Percentiles rank a stretch among this genome's conserved stretches.
Evolutionary conservation across 2,113 vertebrate species (phyloP).

Genomic region (Elaphurus davidianus): DNA sequence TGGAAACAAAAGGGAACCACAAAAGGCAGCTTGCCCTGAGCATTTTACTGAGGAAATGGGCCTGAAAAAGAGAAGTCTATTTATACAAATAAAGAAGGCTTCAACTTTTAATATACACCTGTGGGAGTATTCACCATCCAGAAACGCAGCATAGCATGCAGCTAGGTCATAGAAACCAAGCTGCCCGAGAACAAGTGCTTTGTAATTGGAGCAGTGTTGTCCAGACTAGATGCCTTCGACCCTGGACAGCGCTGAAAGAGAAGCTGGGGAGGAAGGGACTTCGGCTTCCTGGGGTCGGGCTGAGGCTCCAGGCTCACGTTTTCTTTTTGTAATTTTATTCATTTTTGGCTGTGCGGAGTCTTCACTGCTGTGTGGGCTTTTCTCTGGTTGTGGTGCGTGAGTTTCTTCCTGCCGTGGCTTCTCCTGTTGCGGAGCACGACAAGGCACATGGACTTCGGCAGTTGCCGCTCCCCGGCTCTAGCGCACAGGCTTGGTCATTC

Average conservation of each 20-base stretch:
- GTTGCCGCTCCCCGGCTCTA: accelerated
- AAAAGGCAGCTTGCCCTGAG: neutral
- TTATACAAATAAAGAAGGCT: neutral
- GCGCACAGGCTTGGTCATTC: neutral
- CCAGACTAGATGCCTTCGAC: neutral
- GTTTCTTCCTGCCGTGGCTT: neutral
- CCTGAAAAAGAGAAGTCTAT: neutral
- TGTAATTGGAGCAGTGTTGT: neutral
- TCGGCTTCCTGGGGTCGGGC: accelerated
- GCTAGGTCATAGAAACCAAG: neutral
- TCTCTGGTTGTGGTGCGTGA: neutral
- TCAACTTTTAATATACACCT: neutral
- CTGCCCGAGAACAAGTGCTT: neutral
- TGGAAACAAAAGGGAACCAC: neutral
- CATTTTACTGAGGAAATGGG: neutral
- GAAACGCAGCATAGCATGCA: neutral
- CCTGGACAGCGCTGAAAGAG: neutral
- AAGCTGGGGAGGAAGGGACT: neutral
- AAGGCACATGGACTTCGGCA: neutral
- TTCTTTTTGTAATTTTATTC: neutral
- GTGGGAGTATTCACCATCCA: neutral
- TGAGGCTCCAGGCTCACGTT: neutral
- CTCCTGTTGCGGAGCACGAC: neutral
- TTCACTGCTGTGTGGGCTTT: neutral
- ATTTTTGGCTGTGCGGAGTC: neutral